Conservation (phyloP, 2,113 vertebrate genomes). For the Corythornis madagascariensis region DNA sequence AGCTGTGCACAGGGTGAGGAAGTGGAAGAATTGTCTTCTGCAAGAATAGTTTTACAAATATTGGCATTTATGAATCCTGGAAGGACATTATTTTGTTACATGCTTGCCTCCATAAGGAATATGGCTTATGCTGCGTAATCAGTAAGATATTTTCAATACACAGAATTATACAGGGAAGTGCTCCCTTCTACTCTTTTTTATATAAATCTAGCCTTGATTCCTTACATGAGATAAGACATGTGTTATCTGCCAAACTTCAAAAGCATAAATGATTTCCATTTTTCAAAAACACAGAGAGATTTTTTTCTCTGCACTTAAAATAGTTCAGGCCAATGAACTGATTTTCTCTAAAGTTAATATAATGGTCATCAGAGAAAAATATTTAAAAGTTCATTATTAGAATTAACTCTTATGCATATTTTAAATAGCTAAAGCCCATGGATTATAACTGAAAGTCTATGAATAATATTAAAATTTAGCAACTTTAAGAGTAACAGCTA, state of each 20-base stretch:
- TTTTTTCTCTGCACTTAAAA: neutral
- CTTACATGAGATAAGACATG: neutral
- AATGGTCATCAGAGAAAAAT: neutral
- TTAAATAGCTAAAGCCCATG: neutral
- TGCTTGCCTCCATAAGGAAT: neutral
- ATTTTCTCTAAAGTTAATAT: neutral
- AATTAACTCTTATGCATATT: neutral
- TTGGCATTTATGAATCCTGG: conserved; percentile 8
- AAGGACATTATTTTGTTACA: conserved; percentile 19
- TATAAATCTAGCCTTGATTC: neutral
- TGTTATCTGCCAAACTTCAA: conserved; percentile 2
- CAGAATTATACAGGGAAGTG: neutral
- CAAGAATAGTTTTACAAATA: conserved; percentile 31
- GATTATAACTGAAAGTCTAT: neutral
- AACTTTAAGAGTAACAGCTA: neutral
- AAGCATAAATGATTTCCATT: neutral
- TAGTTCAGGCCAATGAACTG: neutral
- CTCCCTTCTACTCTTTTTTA: neutral
- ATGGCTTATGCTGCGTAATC: neutral
- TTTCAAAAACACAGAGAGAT: neutral
- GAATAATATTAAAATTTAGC: neutral
- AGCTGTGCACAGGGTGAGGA: neutral
- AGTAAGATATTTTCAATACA: conserved; percentile 3
- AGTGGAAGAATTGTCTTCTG: neutral
- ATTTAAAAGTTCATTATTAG: neutral